Evolutionary conservation across 2,797 vertebrate species (phyloP).

Genomic region (Hypotaenidia okinawae): DNA sequence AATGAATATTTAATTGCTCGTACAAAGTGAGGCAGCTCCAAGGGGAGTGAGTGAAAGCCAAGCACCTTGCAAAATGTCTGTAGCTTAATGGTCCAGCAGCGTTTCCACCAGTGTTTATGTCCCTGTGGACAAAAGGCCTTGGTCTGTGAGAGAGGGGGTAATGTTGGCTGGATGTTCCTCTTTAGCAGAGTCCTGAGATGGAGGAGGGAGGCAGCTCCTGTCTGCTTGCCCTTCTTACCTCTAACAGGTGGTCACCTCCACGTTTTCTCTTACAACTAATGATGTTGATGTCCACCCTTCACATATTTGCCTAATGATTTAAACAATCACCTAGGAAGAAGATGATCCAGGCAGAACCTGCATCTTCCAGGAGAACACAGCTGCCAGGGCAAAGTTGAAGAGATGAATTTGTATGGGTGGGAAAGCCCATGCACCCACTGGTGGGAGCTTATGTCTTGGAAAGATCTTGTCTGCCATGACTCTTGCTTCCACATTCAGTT

Average conservation of each 20-base stretch:
- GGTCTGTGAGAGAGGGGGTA: background rate
- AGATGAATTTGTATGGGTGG: background rate
- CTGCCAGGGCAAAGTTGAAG: background rate
- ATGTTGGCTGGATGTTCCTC: background rate
- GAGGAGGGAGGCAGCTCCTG: background rate
- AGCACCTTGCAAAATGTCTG: background rate
- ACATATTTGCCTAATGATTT: background rate
- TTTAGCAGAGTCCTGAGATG: background rate
- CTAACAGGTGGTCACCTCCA: fast-evolving
- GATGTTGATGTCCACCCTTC: background rate
- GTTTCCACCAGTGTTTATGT: background rate
- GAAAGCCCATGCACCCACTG: background rate
- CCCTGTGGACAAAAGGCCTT: background rate
- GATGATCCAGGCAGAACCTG: background rate
- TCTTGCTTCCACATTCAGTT: background rate
- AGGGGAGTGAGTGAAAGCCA: background rate
- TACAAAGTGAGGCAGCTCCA: constrained; percentile 32
- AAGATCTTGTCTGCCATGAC: background rate
- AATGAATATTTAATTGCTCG: constrained; percentile 43
- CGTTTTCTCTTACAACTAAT: background rate
- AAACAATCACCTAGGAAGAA: background rate
- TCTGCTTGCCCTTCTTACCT: background rate
- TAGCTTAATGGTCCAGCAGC: background rate
- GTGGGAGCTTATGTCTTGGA: background rate
- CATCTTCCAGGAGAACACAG: background rate